Evolutionary conservation across 2,113 vertebrate genomes (phyloP).

Genomic region (Podocnemis expansa): DNA sequence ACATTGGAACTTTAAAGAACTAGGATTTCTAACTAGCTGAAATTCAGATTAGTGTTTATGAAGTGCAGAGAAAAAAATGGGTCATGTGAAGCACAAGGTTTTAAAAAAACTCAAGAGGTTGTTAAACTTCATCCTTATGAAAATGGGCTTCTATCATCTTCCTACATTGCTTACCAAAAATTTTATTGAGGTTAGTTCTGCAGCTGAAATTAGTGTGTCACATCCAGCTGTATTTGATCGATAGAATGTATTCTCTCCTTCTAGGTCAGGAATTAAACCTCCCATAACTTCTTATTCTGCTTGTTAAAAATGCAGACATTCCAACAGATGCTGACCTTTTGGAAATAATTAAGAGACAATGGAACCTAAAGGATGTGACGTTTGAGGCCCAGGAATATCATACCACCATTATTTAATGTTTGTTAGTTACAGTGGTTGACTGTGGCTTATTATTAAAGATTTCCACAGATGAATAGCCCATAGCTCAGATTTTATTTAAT

Average conservation of each 20-base stretch:
- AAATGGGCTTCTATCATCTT: not conserved
- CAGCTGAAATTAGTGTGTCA: not conserved
- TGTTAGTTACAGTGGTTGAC: not conserved
- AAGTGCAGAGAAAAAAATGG: not conserved
- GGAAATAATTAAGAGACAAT: not conserved
- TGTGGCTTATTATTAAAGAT: not conserved
- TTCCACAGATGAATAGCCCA: not conserved
- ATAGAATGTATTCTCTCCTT: not conserved
- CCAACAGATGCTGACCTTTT: not conserved
- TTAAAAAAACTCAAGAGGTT: not conserved
- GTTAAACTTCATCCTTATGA: not conserved
- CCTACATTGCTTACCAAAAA: not conserved
- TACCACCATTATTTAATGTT: not conserved
- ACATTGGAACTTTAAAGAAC: not conserved
- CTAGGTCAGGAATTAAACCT: not conserved
- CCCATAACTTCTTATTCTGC: not conserved
- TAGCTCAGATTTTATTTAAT: not conserved
- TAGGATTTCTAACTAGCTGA: not conserved
- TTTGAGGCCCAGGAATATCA: not conserved
- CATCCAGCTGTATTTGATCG: not conserved
- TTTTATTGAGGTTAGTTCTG: fast-evolving
- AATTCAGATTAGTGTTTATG: not conserved
- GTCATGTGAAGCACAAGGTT: not conserved
- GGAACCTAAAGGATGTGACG: not conserved
- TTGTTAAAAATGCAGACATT: not conserved